Percentiles rank a stretch among this genome's conserved stretches.
These are phyloP conservation scores for Nothobranchius kuhntae DNA, from an alignment of 2,113 vertebrate species.

Conservation along the genomic window DNA sequence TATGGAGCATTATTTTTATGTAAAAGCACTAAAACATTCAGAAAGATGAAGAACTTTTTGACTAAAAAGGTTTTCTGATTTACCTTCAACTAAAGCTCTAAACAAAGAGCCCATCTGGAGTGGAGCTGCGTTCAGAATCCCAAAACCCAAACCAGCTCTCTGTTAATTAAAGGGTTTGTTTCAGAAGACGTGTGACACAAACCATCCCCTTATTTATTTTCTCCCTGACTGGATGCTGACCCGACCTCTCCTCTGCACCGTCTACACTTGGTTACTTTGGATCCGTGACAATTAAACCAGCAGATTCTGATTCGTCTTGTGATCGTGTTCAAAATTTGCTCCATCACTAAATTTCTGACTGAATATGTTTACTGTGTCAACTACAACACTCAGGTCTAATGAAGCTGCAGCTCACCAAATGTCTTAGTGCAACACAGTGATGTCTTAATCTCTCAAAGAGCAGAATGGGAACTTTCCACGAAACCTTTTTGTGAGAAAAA, in stretches of 20 bases:
- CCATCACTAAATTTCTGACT: neutral
- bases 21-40: neutral
- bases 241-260: neutral
- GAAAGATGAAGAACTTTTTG: neutral
- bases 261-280: conserved; percentile 7
- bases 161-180: neutral
- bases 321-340: conserved; percentile 1
- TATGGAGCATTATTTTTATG: no score
- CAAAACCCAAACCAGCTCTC: neutral
- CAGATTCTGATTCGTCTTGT: conserved; percentile 9
- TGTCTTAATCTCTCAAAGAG: conserved; percentile 79
- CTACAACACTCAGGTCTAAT: conserved; percentile 72
- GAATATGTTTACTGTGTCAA: conserved; percentile 49
- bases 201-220: no score
- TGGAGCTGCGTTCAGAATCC: neutral
- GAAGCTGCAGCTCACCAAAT: conserved; percentile 72
- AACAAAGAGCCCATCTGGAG: neutral
- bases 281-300: neutral
- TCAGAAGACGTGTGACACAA: neutral
- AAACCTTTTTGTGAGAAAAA: conserved; percentile 29
- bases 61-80: no score
- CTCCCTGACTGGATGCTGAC: no score
- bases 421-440: conserved; percentile 77
- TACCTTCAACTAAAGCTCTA: no score
- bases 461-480: conserved; percentile 74